Conservation (phyloP, 2,888 invertebrate genomes). For the Mamestra brassicae region DNA sequence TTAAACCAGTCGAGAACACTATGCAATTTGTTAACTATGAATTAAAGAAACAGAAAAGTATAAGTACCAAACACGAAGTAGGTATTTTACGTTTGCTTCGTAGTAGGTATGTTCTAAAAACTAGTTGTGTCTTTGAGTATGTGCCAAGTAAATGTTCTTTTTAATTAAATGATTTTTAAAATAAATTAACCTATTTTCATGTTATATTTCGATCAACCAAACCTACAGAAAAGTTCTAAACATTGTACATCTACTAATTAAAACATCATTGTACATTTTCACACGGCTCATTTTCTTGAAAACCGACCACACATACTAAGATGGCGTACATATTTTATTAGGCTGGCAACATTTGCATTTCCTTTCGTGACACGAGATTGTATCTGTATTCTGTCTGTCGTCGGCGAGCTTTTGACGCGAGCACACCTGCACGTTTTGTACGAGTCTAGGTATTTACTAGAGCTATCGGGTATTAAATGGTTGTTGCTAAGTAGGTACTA, state of each 20-base stretch:
- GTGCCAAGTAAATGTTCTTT: no score
- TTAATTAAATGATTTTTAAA: no score
- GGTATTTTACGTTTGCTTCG: no score
- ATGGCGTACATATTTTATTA: slow-evolving; percentile 33
- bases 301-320: slow-evolving; percentile 31
- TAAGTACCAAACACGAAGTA: no score
- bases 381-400: slow-evolving; percentile 33
- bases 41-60: no score
- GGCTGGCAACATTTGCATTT: slow-evolving; percentile 54
- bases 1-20: no score
- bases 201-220: neutral
- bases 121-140: no score
- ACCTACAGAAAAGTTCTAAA: no score
- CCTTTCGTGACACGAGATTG: slow-evolving; percentile 58
- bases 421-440: slow-evolving; percentile 57
- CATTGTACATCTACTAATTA: slow-evolving; percentile 13
- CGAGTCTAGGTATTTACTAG: slow-evolving; percentile 6
- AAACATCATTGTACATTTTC: slow-evolving; percentile 24
- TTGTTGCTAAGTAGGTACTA: neutral
- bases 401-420: slow-evolving; percentile 54
- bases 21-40: no score
- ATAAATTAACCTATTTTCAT: no score
- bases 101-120: no score
- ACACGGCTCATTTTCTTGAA: slow-evolving; percentile 35
- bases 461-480: slow-evolving; percentile 27